Conservation (phyloP, 2,888 invertebrate species). For the Tanytarsus gracilentus region DNA sequence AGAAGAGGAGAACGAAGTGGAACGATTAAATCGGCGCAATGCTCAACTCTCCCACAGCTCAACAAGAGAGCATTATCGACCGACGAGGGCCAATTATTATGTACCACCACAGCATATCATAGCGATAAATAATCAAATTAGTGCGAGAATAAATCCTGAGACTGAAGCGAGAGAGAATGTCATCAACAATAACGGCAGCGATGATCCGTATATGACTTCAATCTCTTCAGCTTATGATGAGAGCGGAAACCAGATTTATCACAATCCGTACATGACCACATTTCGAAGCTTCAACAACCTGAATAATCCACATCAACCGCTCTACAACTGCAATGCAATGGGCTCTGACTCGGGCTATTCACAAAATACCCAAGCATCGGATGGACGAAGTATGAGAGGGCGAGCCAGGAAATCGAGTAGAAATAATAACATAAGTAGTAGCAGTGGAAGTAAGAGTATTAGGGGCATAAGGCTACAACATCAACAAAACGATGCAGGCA, state of each 20-base stretch:
- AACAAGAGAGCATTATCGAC: too few species aligned
- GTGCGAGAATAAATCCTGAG: constrained; percentile 39
- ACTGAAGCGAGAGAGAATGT: too few species aligned
- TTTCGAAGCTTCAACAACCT: constrained; percentile 28
- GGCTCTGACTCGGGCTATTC: constrained; percentile 81
- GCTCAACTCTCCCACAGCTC: constrained; percentile 37
- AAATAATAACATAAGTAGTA: neutral
- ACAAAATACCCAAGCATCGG: constrained; percentile 48
- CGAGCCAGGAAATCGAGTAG: neutral
- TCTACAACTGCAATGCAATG: constrained; percentile 35
- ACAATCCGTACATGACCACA: constrained; percentile 23
- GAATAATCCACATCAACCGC: constrained; percentile 18
- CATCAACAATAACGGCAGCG: constrained; percentile 68
- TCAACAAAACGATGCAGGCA: too few species aligned
- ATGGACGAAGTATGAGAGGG: constrained; percentile 33
- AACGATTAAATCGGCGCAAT: constrained; percentile 41
- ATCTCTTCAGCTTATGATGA: constrained; percentile 28
- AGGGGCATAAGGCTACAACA: too few species aligned
- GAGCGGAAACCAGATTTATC: constrained; percentile 19
- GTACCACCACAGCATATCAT: constrained; percentile 10
- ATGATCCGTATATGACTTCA: constrained; percentile 48
- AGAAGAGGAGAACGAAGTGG: constrained; percentile 38
- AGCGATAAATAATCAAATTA: constrained; percentile 14
- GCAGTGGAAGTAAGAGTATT: too few species aligned
- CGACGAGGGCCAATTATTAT: constrained; percentile 32